Evolutionary conservation across 2,888 invertebrate genomes (phyloP), one percentile per base, ranked within the genome.

Genomic region (Lamellibrachia satsuma): DNA sequence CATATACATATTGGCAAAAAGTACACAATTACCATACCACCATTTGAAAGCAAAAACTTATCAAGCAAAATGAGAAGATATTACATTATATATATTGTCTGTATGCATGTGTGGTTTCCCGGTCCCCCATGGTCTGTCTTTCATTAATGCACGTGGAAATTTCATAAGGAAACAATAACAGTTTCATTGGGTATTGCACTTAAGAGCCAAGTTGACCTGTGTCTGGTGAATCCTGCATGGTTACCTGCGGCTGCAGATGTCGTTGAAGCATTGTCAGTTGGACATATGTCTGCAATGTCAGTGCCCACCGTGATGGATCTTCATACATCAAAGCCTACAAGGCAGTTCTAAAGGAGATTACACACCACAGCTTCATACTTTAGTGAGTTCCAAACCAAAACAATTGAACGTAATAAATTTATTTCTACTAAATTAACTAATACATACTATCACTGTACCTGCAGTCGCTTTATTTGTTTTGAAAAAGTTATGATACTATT

Each of bases 201-300:
- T 75, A 22, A 75, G 15, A 22, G 75, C 22, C 75, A 22, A 22
- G 75, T 75, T 39, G 15, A 7, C 2, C 15, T 91, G 15, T 91
- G 91, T n/a, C 2, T 90, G 39, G 90, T 75, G 75, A 75, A 75
- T n/a, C 91, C 51, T 51, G 52, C 91, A 11, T 39, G 93, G 93
- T 92, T 93, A 95, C 95, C 94, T 94, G 95, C n/a, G 93, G 93
- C 92, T 94, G 94, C 27, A 95, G 95, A 96, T 99, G 99, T 95
- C 98, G 97, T 95, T 98, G 97, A 92, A 98, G 96, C 98, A 99
- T 98, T 0, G 99, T 98, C 93, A 99, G 97, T 94, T 98, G 98
- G 0, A 99, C 98, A 96, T 99, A 98, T 0, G 98, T 98, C 97
- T 99, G 99, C 96, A 99, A 98, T 92, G 98, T 97, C 97, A 98